These are phyloP conservation scores for Machaerirhynchus nigripectus DNA, from an alignment of 2,113 vertebrate species.

Conservation along the genomic window DNA sequence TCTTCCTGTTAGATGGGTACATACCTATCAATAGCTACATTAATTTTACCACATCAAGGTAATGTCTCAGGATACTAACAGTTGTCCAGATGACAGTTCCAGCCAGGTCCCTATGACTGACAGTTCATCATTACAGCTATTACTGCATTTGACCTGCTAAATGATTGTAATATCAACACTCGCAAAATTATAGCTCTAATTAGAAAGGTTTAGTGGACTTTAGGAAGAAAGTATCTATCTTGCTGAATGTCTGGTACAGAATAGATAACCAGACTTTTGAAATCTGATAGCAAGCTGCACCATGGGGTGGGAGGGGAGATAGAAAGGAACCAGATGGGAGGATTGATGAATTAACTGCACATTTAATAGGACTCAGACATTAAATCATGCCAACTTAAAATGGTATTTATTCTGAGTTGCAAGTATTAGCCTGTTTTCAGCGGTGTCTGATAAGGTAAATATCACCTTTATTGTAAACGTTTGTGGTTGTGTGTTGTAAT, in stretches of 20 bases:
- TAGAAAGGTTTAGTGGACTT: not conserved
- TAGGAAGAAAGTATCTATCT: not conserved
- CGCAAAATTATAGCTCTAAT: not conserved
- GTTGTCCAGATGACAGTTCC: not conserved
- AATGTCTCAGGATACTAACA: not conserved
- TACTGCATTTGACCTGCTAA: not conserved
- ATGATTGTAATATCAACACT: not conserved
- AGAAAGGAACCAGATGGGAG: not conserved
- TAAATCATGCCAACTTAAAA: not conserved
- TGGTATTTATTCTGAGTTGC: not conserved
- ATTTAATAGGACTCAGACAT: not conserved
- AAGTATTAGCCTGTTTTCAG: not conserved
- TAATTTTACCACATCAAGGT: not conserved
- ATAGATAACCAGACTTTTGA: not conserved
- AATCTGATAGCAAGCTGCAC: not conserved
- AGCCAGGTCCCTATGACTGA: not conserved
- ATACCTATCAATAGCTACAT: not conserved
- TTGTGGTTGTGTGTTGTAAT: not conserved
- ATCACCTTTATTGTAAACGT: not conserved
- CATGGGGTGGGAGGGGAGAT: not conserved
- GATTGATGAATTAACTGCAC: not conserved
- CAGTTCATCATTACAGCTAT: rapidly evolving
- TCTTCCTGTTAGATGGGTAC: not conserved
- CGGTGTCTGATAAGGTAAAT: not conserved
- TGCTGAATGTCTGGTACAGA: not conserved